phyloP scores from a whole-genome alignment of 2,888 invertebrate genomes.

The Anthoptus insignis region DNA sequence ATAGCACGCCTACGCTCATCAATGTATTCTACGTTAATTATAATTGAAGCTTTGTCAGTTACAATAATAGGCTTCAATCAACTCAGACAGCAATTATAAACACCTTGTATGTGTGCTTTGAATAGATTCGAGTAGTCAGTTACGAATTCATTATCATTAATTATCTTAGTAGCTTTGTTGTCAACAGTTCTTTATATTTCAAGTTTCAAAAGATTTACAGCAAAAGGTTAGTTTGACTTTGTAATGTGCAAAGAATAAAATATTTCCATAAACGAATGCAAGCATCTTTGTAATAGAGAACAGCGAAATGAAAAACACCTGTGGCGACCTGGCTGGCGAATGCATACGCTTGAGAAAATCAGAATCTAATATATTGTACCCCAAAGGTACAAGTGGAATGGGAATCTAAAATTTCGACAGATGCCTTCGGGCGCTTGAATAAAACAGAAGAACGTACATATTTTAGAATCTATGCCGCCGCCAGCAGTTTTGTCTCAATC shows the following conservation, averaged over 20 bases:
- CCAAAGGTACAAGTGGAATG: conserved; percentile 1
- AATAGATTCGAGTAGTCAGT: no score
- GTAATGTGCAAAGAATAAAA: not conserved
- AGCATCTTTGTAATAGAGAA: not conserved
- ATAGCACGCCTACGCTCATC: no score
- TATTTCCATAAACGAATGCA: not conserved
- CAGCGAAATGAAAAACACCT: not conserved
- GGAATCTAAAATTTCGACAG: conserved; percentile 17
- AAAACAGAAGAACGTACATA: conserved; percentile 17
- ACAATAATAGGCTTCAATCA: no score
- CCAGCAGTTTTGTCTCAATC: conserved; percentile 19
- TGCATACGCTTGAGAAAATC: conserved; percentile 23
- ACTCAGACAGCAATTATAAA: no score
- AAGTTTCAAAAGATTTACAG: no score
- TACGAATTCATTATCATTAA: no score
- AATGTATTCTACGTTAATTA: no score
- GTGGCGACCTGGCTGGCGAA: not conserved
- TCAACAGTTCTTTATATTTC: no score
- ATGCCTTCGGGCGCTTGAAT: conserved; percentile 9
- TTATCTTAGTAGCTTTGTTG: no score
- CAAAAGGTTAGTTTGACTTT: no score
- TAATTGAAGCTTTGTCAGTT: no score
- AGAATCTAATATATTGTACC: conserved; percentile 21
- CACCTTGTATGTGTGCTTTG: no score
- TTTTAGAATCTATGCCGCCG: conserved; percentile 1